A percentile compares a stretch with the other conserved stretches of the same genome.
Evolutionary conservation across 2,113 vertebrate genomes (phyloP).

Genomic region (Xenopus laevis): DNA sequence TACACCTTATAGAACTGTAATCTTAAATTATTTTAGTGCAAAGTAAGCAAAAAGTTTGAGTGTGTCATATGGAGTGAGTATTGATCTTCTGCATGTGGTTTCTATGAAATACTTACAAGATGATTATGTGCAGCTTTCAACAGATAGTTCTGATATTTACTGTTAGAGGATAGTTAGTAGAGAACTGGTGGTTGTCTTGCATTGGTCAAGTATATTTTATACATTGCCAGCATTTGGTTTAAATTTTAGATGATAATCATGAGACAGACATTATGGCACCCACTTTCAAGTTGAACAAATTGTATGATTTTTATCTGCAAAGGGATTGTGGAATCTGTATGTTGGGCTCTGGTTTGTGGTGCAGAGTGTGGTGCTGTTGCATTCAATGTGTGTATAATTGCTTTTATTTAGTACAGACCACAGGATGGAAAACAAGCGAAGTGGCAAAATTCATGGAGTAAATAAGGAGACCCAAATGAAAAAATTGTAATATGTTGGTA

Average conservation of each 20-base stretch:
- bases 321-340: neutral
- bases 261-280: neutral
- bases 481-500: too few relatives aligned
- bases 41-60: too few relatives aligned
- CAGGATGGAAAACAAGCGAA: neutral
- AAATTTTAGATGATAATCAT: neutral
- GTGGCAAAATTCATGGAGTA: neutral
- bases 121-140: neutral
- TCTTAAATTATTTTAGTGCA: too few relatives aligned
- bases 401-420: neutral
- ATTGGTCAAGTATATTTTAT: neutral
- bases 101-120: neutral
- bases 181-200: neutral
- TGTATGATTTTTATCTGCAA: neutral
- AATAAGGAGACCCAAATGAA: too few relatives aligned
- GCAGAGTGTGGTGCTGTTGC: neutral
- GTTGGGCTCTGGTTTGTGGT: neutral
- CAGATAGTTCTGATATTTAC: neutral
- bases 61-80: neutral
- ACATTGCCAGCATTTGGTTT: neutral
- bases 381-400: neutral
- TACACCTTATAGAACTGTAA: too few relatives aligned
- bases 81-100: neutral
- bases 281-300: neutral
- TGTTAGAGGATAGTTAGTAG: neutral